phyloP scores from a whole-genome alignment of 2,113 vertebrate genomes.

The Morone saxatilis region DNA sequence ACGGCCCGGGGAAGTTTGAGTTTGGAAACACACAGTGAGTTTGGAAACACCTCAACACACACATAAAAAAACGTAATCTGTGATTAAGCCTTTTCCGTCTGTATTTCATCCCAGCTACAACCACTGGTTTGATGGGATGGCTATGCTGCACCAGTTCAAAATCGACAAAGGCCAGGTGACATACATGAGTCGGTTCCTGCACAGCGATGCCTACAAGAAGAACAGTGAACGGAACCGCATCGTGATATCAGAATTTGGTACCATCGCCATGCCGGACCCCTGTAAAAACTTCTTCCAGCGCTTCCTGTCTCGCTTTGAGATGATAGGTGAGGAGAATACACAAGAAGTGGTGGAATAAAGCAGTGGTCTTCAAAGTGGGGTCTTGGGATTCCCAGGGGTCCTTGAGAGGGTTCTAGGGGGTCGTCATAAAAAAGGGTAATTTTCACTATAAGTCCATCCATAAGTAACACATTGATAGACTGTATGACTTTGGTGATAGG shows the following conservation, averaged over 20 bases:
- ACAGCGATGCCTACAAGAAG: slow-evolving; percentile 86
- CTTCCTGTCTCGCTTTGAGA: slow-evolving; percentile 91
- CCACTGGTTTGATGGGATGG: slow-evolving; percentile 98
- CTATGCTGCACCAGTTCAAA: slow-evolving; percentile 93
- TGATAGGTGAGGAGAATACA: slow-evolving; percentile 79
- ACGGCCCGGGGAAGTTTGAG: slow-evolving; percentile 95
- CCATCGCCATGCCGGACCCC: slow-evolving; percentile 92
- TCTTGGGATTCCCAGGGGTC: too few relatives aligned
- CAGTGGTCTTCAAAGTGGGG: too few relatives aligned
- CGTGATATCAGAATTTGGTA: slow-evolving; percentile 92
- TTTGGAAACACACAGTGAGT: slow-evolving; percentile 93
- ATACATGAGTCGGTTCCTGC: slow-evolving; percentile 92
- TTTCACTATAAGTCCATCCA: too few relatives aligned
- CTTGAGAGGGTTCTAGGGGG: too few relatives aligned
- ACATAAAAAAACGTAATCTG: neutral
- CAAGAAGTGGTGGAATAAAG: neutral
- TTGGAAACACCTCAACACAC: neutral
- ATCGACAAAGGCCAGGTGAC: slow-evolving; percentile 86
- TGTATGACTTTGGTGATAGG: too few relatives aligned
- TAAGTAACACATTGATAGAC: too few relatives aligned
- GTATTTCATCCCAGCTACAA: slow-evolving; percentile 84
- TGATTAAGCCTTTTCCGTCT: neutral
- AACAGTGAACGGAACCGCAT: slow-evolving; percentile 89
- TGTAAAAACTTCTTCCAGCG: slow-evolving; percentile 93
- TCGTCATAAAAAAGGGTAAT: too few relatives aligned